Evolutionary conservation across 2,888 invertebrate species (phyloP), one percentile per base, ranked within the genome.

Genomic region (Trilocha varians): DNA sequence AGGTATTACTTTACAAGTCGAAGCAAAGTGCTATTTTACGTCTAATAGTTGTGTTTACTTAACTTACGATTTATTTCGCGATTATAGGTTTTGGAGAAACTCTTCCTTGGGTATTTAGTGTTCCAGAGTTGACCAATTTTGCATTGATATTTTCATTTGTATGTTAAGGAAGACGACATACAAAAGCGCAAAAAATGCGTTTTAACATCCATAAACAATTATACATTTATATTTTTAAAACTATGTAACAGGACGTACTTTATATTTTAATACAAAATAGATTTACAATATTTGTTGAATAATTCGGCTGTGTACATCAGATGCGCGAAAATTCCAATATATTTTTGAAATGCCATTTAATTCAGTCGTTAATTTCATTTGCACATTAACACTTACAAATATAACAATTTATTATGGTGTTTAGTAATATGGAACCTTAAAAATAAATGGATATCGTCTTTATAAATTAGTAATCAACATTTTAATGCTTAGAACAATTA

Each of bases 401-500:
- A 25, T 25, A 25, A 25, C 25, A 25, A 25, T 25, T 25, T 2
- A 25, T 25, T 9, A 25, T 25, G 3, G 25, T 9, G 3, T 25
- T 25, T 25, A 25, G 6, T 25, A 25, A 49, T 41, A 44, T 34
- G 41, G 40, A 41, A 49, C 53, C 57, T 60, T 61, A 59, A 53
- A 49, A 56, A 55, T 55, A 53, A 57, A 55, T 53, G 57, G 54
- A 62, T 60, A 60, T 57, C 25, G 25, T 57, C 56, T 50, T 43
- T 52, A 50, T 57, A 55, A 59, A 50, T 48, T 36, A 55, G 48
- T 58, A 52, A 54, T 45, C 37, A 42, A 49, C 47, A 44, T 55
- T 48, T 55, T 57, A 53, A 61, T 55, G 58, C 62, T 67, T 56
- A 58, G 55, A 53, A 61, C 59, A 60, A 57, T 59, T 68, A 65